Conservation (phyloP, 2,888 invertebrate species). For the Himalopsyche japonica region DNA sequence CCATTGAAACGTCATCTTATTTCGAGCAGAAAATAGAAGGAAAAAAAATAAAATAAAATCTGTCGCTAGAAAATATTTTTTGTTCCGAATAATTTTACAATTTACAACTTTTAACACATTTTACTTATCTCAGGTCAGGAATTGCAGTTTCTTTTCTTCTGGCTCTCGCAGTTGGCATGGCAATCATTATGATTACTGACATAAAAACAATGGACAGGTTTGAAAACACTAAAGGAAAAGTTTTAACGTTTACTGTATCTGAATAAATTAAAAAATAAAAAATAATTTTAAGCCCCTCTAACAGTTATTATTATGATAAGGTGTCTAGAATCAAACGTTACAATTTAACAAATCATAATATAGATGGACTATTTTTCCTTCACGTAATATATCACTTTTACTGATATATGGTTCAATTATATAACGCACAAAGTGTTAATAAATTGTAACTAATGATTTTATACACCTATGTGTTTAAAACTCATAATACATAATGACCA, state of each 20-base stretch:
- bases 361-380: too few species aligned
- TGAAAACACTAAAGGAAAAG: slow-evolving; percentile 94
- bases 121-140: slow-evolving; percentile 66
- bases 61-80: too few species aligned
- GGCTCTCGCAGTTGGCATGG: slow-evolving; percentile 75
- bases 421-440: not conserved
- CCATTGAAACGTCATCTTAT: too few species aligned
- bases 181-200: slow-evolving; percentile 84
- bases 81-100: too few species aligned
- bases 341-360: not conserved
- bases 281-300: not conserved
- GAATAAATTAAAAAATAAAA: slow-evolving; percentile 59
- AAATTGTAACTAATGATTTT: not conserved
- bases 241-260: slow-evolving; percentile 77
- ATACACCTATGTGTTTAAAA: not conserved
- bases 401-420: too few species aligned
- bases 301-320: not conserved
- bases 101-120: too few species aligned
- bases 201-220: slow-evolving; percentile 96
- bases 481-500: not conserved
- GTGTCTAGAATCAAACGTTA: not conserved
- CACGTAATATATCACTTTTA: too few species aligned
- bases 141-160: slow-evolving; percentile 80
- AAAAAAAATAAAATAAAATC: too few species aligned
- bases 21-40: too few species aligned